These are phyloP conservation scores for Aphaenogaster floridana DNA, from an alignment of 1,140 invertebrate species.

Conservation along the genomic window DNA sequence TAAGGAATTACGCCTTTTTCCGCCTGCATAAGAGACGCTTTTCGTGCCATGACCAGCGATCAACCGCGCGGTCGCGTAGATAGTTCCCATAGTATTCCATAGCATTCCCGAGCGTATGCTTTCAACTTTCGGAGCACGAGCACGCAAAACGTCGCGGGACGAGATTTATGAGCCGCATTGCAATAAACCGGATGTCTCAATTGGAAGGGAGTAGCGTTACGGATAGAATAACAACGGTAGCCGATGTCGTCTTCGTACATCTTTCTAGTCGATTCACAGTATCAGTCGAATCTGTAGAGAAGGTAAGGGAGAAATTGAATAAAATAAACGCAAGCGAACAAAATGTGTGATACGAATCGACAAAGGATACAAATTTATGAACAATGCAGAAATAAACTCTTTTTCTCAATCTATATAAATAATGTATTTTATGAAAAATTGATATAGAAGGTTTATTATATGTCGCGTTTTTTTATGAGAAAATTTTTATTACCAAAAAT, in stretches of 20 bases:
- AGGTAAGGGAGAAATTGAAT: not conserved
- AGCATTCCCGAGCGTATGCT: conserved; percentile 19
- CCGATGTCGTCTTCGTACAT: not conserved
- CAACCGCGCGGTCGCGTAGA: not conserved
- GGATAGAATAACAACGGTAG: conserved; percentile 25
- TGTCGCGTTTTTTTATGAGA: not conserved
- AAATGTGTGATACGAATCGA: not conserved
- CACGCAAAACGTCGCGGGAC: conserved; percentile 3
- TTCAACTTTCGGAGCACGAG: conserved; percentile 41
- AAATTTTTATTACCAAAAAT: not conserved
- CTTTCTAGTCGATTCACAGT: not conserved
- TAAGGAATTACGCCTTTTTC: conserved; percentile 35
- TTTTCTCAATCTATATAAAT: not conserved
- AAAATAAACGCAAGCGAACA: not conserved
- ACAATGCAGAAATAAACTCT: not conserved
- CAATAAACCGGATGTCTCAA: conserved; percentile 16
- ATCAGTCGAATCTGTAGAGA: not conserved
- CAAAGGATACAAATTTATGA: not conserved
- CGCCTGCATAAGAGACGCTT: not conserved
- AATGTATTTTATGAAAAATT: not conserved
- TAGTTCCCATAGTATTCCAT: not conserved
- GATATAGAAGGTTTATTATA: not conserved
- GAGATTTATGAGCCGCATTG: not conserved
- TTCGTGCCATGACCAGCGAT: conserved; percentile 5
- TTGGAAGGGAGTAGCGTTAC: not conserved